phyloP scores from a whole-genome alignment of 1,140 invertebrate genomes.

The Macrobrachium nipponense region DNA sequence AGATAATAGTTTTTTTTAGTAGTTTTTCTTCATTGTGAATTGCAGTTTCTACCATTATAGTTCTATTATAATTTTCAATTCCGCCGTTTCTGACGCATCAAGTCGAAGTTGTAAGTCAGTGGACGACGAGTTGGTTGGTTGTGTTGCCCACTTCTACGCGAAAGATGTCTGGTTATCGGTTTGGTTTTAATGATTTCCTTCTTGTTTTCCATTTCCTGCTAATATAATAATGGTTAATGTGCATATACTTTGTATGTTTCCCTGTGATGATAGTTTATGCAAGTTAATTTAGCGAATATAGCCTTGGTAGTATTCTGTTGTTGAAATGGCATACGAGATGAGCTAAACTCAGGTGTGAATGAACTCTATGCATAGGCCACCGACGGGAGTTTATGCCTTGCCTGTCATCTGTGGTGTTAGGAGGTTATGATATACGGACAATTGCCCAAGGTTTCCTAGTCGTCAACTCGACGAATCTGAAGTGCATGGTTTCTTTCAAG shows the following conservation, averaged over 20 bases:
- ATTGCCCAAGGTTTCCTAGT: conserved; percentile 33
- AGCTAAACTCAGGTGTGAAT: conserved; percentile 30
- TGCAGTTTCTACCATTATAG: too few species aligned
- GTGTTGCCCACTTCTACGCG: background rate
- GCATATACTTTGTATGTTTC: too few species aligned
- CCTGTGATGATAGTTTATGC: too few species aligned
- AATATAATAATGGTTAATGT: too few species aligned
- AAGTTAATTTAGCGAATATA: too few species aligned
- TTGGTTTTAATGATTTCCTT: background rate
- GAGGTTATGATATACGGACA: conserved; percentile 38
- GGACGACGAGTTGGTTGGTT: background rate
- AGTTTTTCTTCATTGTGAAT: too few species aligned
- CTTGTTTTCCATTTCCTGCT: too few species aligned
- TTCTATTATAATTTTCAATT: too few species aligned
- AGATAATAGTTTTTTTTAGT: too few species aligned
- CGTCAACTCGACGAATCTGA: conserved; percentile 11
- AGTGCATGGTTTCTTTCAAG: too few species aligned
- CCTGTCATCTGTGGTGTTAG: conserved; percentile 14
- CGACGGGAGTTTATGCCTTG: conserved; percentile 28
- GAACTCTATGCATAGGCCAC: conserved; percentile 44
- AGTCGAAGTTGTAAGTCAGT: background rate
- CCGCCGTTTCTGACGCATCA: background rate
- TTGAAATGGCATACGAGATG: conserved; percentile 8
- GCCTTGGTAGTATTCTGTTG: too few species aligned
- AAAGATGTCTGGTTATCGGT: background rate